Percentiles rank a stretch among this genome's conserved stretches.
phyloP scores from a whole-genome alignment of 2,113 vertebrate genomes.

The Onychorhynchus coronatus region DNA sequence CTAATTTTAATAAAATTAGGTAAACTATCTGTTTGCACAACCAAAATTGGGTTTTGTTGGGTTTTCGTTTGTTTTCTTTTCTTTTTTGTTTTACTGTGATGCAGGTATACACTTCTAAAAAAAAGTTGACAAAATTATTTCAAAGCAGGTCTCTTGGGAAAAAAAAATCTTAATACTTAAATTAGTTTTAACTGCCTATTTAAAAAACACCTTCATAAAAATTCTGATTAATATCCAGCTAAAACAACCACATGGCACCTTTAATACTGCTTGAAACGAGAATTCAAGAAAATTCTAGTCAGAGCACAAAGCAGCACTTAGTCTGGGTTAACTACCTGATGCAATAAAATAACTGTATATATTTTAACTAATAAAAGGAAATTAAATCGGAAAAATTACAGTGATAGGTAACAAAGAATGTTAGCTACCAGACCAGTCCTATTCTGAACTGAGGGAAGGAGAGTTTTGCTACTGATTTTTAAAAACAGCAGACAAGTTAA shows the following conservation, averaged over 20 bases:
- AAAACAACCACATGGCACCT: not conserved
- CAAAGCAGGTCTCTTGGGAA: not conserved
- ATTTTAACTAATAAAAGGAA: slow-evolving; percentile 34
- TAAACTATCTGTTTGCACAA: slow-evolving; percentile 69
- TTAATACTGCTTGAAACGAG: not conserved
- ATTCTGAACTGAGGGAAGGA: not conserved
- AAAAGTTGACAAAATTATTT: slow-evolving; percentile 36
- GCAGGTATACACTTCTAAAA: not conserved
- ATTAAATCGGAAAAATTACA: not conserved
- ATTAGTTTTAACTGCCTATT: not conserved
- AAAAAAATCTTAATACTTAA: not conserved
- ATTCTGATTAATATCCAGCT: not conserved
- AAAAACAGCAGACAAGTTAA: not conserved
- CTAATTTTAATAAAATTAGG: slow-evolving; percentile 77
- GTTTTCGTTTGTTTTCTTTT: not conserved
- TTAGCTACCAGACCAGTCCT: not conserved
- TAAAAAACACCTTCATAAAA: not conserved
- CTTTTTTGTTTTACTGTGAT: not conserved
- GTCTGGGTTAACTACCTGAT: slow-evolving; percentile 33
- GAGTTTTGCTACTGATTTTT: not conserved
- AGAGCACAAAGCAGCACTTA: not conserved
- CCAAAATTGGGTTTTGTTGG: not conserved
- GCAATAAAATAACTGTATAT: not conserved
- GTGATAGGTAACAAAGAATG: not conserved
- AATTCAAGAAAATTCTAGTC: slow-evolving; percentile 22